These are phyloP conservation scores for Drosophila longiperda DNA, from an alignment of 2,888 invertebrate species.

Conservation along the genomic window DNA sequence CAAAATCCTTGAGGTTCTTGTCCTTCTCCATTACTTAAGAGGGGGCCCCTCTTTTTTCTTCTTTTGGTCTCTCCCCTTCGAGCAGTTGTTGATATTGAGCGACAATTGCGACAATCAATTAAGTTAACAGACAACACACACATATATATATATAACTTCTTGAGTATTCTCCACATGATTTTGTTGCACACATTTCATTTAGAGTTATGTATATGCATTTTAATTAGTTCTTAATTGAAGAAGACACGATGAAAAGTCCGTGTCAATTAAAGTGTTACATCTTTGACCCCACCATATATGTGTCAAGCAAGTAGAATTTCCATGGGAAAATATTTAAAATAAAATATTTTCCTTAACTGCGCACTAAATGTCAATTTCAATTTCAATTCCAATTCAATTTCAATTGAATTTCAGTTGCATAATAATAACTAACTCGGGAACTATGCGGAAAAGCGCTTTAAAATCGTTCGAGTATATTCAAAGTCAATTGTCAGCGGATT, in stretches of 20 bases:
- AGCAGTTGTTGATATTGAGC: slow-evolving; percentile 34
- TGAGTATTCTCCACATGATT: slow-evolving; percentile 5
- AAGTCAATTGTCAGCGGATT: slow-evolving; percentile 52
- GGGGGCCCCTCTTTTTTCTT: background rate
- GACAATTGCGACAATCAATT: slow-evolving; percentile 42
- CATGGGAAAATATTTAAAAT: slow-evolving; percentile 39
- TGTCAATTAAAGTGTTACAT: slow-evolving; percentile 36
- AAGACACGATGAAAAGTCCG: slow-evolving; percentile 40
- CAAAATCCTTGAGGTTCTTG: slow-evolving; percentile 84
- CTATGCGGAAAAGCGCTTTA: slow-evolving; percentile 51
- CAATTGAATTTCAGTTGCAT: slow-evolving; percentile 13
- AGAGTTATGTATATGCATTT: slow-evolving; percentile 49
- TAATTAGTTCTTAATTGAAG: slow-evolving; percentile 48
- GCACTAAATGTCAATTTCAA: slow-evolving; percentile 50
- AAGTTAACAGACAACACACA: slow-evolving; percentile 2
- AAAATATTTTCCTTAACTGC: slow-evolving; percentile 29
- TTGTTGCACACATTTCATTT: slow-evolving; percentile 48
- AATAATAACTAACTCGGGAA: slow-evolving; percentile 7
- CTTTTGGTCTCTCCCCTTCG: background rate
- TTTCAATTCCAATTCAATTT: slow-evolving; percentile 35
- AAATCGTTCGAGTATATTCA: slow-evolving; percentile 33
- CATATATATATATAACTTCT: background rate
- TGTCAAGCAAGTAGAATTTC: slow-evolving; percentile 31
- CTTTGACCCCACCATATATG: slow-evolving; percentile 30
- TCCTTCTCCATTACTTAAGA: slow-evolving; percentile 71